phyloP scores from a whole-genome alignment of 1,140 invertebrate species.

The Meloidogyne chitwoodi region DNA sequence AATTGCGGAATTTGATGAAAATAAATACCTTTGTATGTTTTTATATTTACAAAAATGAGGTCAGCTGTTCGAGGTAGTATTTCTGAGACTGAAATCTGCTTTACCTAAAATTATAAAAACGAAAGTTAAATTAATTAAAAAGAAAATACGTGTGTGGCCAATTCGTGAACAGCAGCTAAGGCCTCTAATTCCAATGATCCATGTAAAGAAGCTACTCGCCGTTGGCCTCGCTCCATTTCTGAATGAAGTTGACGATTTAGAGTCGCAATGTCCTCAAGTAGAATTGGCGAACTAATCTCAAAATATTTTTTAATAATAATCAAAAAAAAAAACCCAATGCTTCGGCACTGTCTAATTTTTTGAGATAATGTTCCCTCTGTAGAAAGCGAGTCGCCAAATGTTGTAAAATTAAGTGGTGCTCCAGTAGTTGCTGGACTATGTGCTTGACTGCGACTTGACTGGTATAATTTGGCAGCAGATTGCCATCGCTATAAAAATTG shows the following conservation, averaged over 20 bases:
- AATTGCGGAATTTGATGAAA: no score
- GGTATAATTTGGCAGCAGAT: conserved; percentile 52
- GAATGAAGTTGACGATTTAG: conserved; percentile 46
- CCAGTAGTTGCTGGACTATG: conserved; percentile 43
- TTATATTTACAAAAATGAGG: conserved; percentile 58
- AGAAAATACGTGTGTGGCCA: conserved; percentile 26
- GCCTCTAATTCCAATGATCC: conserved; percentile 56
- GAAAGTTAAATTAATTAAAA: background rate
- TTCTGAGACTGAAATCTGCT: conserved; percentile 53
- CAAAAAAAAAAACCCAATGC: conserved; percentile 8
- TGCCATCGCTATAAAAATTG: conserved; percentile 42
- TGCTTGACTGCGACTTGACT: conserved; percentile 49
- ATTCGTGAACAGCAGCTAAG: conserved; percentile 58
- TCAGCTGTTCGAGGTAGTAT: conserved; percentile 54
- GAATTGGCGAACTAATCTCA: conserved; percentile 42
- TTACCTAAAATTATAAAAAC: conserved; percentile 24
- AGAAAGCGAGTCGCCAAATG: conserved; percentile 16
- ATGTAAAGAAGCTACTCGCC: background rate
- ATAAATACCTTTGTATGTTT: conserved; percentile 50
- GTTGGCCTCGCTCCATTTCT: background rate
- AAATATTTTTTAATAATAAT: background rate
- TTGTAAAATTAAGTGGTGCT: conserved; percentile 3
- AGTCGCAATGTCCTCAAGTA: conserved; percentile 54
- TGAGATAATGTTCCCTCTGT: conserved; percentile 12
- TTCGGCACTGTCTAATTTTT: conserved; percentile 17